Percentiles rank a stretch among this genome's conserved stretches.
Evolutionary conservation across 2,888 invertebrate species (phyloP).

Genomic region (Ceraclea dissimilis): DNA sequence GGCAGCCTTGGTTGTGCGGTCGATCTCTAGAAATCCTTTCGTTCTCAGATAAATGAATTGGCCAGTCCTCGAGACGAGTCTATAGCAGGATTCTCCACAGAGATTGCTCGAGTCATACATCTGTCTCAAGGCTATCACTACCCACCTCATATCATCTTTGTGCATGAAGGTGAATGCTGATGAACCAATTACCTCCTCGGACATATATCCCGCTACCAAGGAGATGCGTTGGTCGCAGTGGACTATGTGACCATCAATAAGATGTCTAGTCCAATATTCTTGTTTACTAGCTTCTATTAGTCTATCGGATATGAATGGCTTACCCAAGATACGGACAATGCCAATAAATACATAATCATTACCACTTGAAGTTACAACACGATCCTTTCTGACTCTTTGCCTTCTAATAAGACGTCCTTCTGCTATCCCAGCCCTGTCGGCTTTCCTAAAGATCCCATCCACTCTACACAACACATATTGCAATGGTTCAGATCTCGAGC

Average conservation of each 20-base stretch:
- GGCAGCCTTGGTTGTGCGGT: constrained; percentile 65
- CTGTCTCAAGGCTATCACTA: constrained; percentile 77
- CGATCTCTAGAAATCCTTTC: constrained; percentile 76
- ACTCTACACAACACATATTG: constrained; percentile 64
- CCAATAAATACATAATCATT: constrained; percentile 64
- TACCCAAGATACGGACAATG: constrained; percentile 65
- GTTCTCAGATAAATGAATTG: constrained; percentile 79
- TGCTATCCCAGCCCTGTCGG: constrained; percentile 51
- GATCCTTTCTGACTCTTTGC: constrained; percentile 47
- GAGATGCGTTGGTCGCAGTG: constrained; percentile 89
- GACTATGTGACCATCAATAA: constrained; percentile 81
- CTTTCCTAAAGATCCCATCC: constrained; percentile 55
- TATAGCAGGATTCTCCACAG: constrained; percentile 80
- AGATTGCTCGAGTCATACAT: constrained; percentile 83
- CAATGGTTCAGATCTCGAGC: constrained; percentile 63
- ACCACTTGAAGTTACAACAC: constrained; percentile 49
- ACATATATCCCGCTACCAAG: constrained; percentile 80
- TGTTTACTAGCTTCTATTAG: constrained; percentile 63
- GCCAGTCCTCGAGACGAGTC: constrained; percentile 74
- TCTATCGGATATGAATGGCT: constrained; percentile 50
- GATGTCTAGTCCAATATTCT: constrained; percentile 85
- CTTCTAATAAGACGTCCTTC: constrained; percentile 45
- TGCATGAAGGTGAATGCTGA: constrained; percentile 89
- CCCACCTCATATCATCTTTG: constrained; percentile 82
- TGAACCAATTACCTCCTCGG: constrained; percentile 79